Conservation (phyloP, 2,888 invertebrate species). For the Endomychus coccineus region DNA sequence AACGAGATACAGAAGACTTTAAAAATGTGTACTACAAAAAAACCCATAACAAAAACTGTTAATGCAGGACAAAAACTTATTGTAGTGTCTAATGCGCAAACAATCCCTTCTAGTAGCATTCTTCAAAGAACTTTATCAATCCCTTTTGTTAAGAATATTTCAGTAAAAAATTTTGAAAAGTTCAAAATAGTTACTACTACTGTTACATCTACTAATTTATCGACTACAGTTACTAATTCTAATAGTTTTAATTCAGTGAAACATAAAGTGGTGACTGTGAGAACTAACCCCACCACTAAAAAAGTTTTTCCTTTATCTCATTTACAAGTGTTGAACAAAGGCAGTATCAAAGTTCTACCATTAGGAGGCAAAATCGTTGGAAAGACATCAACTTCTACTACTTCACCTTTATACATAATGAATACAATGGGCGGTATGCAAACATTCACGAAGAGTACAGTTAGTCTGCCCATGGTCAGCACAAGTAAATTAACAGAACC, state of each 20-base stretch:
- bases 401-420: conserved; percentile 33
- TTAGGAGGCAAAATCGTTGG: conserved; percentile 38
- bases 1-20: conserved; percentile 29
- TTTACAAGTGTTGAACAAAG: conserved; percentile 41
- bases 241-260: conserved; percentile 29
- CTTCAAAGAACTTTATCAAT: conserved; percentile 40
- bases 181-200: conserved; percentile 39
- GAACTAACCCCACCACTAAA: conserved; percentile 33
- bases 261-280: conserved; percentile 40
- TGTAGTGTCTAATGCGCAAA: conserved; percentile 41
- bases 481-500: conserved; percentile 5
- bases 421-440: conserved; percentile 24
- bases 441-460: conserved; percentile 10
- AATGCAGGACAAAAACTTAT: conserved; percentile 39
- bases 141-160: conserved; percentile 40
- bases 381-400: conserved; percentile 30
- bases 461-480: conserved; percentile 8
- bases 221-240: conserved; percentile 24
- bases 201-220: conserved; percentile 16
- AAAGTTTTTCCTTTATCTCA: conserved; percentile 40
- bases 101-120: conserved; percentile 38
- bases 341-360: conserved; percentile 40
- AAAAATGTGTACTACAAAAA: conserved; percentile 35
- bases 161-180: conserved; percentile 41
- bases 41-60: conserved; percentile 32